Conservation (phyloP, 2,888 invertebrate species). For the Sympetrum striolatum region DNA sequence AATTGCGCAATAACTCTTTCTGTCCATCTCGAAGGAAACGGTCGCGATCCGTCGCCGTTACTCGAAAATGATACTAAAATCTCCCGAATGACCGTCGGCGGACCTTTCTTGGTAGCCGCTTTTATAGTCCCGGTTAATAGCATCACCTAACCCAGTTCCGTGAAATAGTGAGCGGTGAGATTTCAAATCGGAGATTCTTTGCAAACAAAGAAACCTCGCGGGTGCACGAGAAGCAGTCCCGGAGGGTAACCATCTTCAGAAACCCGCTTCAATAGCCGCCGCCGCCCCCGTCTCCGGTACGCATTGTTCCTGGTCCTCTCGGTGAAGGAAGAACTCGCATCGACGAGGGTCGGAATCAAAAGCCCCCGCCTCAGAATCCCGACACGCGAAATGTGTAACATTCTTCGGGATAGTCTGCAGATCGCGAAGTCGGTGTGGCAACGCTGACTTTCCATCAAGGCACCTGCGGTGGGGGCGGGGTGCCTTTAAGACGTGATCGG, state of each 20-base stretch:
- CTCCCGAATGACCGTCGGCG: too few relatives aligned
- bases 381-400: constrained; percentile 19
- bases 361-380: background rate
- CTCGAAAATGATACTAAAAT: too few relatives aligned
- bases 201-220: too few relatives aligned
- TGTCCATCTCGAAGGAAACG: too few relatives aligned
- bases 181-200: too few relatives aligned
- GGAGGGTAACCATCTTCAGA: too few relatives aligned
- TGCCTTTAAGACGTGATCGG: background rate
- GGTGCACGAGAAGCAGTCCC: too few relatives aligned
- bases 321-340: background rate
- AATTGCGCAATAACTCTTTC: too few relatives aligned
- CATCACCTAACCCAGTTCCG: background rate
- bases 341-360: background rate
- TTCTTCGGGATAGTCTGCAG: background rate
- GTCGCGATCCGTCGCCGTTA: too few relatives aligned
- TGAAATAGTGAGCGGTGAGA: background rate
- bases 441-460: background rate
- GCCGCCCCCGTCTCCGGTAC: background rate
- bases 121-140: too few relatives aligned
- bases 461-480: background rate
- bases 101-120: too few relatives aligned
- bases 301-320: constrained; percentile 3
- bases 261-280: background rate
- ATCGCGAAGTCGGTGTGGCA: background rate